Conservation (phyloP, 2,888 invertebrate species). For the Galeopsomyia nigrocyanea region DNA sequence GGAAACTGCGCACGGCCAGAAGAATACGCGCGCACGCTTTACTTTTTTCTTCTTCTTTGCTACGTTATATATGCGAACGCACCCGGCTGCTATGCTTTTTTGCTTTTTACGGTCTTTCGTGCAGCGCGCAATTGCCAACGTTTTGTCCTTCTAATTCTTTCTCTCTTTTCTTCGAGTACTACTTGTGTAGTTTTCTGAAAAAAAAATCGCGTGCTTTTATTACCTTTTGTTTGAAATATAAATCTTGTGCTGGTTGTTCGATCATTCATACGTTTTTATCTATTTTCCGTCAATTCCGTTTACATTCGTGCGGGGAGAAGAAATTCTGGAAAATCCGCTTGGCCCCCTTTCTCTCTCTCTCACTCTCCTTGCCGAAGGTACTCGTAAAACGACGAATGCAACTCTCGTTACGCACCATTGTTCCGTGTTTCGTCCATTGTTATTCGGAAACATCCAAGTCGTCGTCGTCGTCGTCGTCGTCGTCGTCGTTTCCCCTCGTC, state of each 20-base stretch:
- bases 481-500: slow-evolving; percentile 5
- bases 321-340: slow-evolving; percentile 17
- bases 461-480: slow-evolving; percentile 22
- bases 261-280: neutral
- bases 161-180: neutral
- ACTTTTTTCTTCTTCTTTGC: neutral
- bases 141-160: neutral
- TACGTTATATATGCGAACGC: slow-evolving; percentile 11
- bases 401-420: slow-evolving; percentile 63
- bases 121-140: slow-evolving; percentile 6
- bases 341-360: neutral
- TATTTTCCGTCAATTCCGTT: neutral
- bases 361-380: neutral
- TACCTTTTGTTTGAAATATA: too few relatives aligned
- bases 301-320: too few relatives aligned
- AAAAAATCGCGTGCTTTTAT: neutral
- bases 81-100: neutral
- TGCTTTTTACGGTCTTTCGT: slow-evolving; percentile 16
- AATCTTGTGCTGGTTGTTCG: neutral
- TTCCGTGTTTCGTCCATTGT: slow-evolving; percentile 57
- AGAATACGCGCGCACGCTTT: neutral
- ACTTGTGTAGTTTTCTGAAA: too few relatives aligned
- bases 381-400: slow-evolving; percentile 49
- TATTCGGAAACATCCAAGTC: slow-evolving; percentile 46
- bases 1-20: too few relatives aligned